phyloP scores from a whole-genome alignment of 2,888 invertebrate genomes.

The Leptarthrus brevirostris region DNA sequence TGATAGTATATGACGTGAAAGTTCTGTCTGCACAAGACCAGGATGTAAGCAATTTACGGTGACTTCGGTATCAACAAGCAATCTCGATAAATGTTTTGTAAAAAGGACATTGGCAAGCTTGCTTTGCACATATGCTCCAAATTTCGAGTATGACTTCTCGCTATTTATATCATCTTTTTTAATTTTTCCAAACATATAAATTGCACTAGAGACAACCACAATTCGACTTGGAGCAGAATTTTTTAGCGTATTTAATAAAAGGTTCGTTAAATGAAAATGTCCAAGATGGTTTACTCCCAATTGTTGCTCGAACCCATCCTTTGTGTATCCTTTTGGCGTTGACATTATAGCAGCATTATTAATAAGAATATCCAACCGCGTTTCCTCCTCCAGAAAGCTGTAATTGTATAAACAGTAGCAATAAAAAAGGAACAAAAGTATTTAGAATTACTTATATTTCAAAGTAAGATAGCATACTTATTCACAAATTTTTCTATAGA shows the following conservation, averaged over 20 bases:
- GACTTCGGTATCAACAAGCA: slow-evolving; percentile 71
- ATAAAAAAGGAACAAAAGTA: neutral
- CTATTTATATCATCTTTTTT: slow-evolving; percentile 76
- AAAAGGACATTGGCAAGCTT: slow-evolving; percentile 81
- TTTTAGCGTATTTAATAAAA: slow-evolving; percentile 68
- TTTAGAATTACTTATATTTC: neutral
- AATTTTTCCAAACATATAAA: slow-evolving; percentile 73
- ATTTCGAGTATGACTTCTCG: slow-evolving; percentile 71
- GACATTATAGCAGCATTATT: slow-evolving; percentile 59
- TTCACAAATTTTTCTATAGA: slow-evolving; percentile 70
- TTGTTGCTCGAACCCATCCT: slow-evolving; percentile 69
- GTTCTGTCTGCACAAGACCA: slow-evolving; percentile 76
- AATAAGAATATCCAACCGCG: slow-evolving; percentile 36
- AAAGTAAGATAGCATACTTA: neutral
- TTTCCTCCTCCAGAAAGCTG: slow-evolving; percentile 43
- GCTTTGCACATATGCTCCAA: slow-evolving; percentile 76
- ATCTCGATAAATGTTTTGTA: slow-evolving; percentile 72
- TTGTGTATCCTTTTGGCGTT: slow-evolving; percentile 60
- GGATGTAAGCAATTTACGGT: slow-evolving; percentile 76
- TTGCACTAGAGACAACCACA: slow-evolving; percentile 75
- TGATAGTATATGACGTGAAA: too few relatives aligned
- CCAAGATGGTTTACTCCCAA: slow-evolving; percentile 70
- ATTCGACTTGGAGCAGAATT: slow-evolving; percentile 76
- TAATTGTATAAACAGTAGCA: too few relatives aligned
- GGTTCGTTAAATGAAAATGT: slow-evolving; percentile 70